These are phyloP conservation scores for Xanthorhoe spadicearia DNA, from an alignment of 2,888 invertebrate species.

Conservation along the genomic window DNA sequence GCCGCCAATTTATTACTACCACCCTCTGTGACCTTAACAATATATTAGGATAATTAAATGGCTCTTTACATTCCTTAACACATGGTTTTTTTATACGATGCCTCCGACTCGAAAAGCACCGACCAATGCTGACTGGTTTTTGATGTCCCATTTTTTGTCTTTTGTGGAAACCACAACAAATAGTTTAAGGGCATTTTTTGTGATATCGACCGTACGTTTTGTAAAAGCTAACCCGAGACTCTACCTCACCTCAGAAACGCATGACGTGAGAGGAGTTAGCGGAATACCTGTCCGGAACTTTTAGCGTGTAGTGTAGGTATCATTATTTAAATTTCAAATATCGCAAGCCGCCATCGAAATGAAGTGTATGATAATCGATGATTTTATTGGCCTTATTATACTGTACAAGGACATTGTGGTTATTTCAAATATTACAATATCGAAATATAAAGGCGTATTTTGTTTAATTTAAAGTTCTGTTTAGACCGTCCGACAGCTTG, in stretches of 20 bases:
- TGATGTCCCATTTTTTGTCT: slow-evolving; percentile 75
- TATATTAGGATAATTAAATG: slow-evolving; percentile 85
- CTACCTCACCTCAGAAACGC: slow-evolving; percentile 42
- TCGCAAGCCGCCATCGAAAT: slow-evolving; percentile 38
- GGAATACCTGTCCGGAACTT: slow-evolving; percentile 36
- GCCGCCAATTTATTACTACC: slow-evolving; percentile 79
- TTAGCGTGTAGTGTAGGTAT: slow-evolving; percentile 26
- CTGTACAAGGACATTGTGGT: slow-evolving; percentile 51
- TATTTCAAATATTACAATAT: slow-evolving; percentile 54
- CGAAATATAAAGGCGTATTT: slow-evolving; percentile 55
- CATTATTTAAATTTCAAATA: slow-evolving; percentile 42
- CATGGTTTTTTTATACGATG: slow-evolving; percentile 80
- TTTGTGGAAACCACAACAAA: slow-evolving; percentile 82
- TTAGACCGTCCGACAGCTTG: slow-evolving; percentile 53
- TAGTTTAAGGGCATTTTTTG: slow-evolving; percentile 80
- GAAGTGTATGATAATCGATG: slow-evolving; percentile 45
- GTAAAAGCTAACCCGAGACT: slow-evolving; percentile 68
- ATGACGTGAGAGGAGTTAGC: slow-evolving; percentile 28
- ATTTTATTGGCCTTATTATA: slow-evolving; percentile 52
- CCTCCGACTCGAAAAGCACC: slow-evolving; percentile 78
- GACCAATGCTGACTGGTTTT: slow-evolving; percentile 83
- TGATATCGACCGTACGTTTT: slow-evolving; percentile 70
- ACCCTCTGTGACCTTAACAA: slow-evolving; percentile 81
- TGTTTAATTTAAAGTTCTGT: slow-evolving; percentile 52
- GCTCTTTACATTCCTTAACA: slow-evolving; percentile 85